These are phyloP conservation scores for Syngnathus floridae DNA, from an alignment of 2,113 vertebrate genomes.

Conservation along the genomic window DNA sequence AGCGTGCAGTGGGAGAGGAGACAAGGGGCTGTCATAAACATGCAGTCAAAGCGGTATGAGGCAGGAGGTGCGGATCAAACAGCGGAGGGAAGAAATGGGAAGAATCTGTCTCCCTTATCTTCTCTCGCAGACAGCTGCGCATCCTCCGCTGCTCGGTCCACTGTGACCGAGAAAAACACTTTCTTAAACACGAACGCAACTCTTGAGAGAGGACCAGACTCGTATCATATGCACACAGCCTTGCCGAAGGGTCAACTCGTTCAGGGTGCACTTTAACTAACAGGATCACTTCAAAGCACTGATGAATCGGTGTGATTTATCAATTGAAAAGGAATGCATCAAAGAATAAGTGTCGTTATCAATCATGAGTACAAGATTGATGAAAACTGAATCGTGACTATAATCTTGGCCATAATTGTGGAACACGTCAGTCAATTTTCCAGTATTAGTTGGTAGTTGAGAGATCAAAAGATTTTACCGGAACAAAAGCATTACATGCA, in stretches of 20 bases:
- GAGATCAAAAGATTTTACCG: no score
- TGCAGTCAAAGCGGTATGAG: constrained; percentile 51
- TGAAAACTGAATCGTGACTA: no score
- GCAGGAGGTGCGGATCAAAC: constrained; percentile 59
- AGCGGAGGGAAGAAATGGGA: constrained; percentile 40
- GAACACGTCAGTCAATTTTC: no score
- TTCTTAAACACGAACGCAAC: constrained; percentile 40
- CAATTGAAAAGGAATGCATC: background rate
- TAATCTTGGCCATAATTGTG: no score
- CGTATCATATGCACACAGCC: background rate
- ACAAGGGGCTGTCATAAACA: constrained; percentile 58
- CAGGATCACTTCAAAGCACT: background rate
- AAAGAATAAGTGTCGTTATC: no score
- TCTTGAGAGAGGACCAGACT: background rate
- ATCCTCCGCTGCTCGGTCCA: constrained; percentile 46
- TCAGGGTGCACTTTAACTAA: background rate
- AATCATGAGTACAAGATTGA: no score
- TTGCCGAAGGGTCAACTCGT: background rate
- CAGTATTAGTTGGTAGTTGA: no score
- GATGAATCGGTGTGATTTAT: background rate
- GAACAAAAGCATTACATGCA: no score
- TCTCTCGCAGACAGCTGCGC: constrained; percentile 43
- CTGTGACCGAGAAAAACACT: constrained; percentile 38
- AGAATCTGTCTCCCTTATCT: constrained; percentile 55
- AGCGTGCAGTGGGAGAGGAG: constrained; percentile 28